These are phyloP conservation scores for Drosophila nigricruria DNA, from an alignment of 2,888 invertebrate genomes.

Conservation along the genomic window DNA sequence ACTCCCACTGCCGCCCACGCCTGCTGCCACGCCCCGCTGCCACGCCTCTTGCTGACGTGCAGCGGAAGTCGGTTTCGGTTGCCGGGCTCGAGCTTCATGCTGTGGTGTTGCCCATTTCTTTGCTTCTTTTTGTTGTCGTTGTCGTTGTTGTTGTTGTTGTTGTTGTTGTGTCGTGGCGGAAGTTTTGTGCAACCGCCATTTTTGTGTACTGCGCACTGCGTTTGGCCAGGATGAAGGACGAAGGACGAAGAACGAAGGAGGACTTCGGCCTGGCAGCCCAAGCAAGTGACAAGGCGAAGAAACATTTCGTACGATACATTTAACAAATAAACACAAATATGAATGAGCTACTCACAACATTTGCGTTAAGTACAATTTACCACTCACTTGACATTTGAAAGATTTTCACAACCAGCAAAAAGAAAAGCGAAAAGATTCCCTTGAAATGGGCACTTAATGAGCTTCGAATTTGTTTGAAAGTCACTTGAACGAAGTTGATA, in stretches of 20 bases:
- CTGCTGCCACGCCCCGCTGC: slow-evolving; percentile 2
- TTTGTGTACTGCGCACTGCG: slow-evolving; percentile 51
- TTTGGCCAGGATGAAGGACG: slow-evolving; percentile 18
- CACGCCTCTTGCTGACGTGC: slow-evolving; percentile 51
- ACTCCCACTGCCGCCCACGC: slow-evolving; percentile 2
- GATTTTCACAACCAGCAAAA: neutral
- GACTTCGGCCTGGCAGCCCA: slow-evolving; percentile 2
- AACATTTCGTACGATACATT: slow-evolving; percentile 38
- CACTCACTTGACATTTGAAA: slow-evolving; percentile 31
- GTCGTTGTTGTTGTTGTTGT: neutral
- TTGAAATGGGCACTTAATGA: slow-evolving; percentile 42
- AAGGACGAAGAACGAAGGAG: slow-evolving; percentile 2
- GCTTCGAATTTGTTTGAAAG: slow-evolving; percentile 16
- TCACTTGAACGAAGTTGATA: neutral
- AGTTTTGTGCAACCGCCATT: slow-evolving; percentile 70
- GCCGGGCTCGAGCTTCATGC: slow-evolving; percentile 13
- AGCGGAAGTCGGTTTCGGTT: slow-evolving; percentile 51
- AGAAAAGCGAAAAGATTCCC: neutral
- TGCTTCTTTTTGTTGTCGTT: slow-evolving; percentile 10
- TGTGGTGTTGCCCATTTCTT: slow-evolving; percentile 45
- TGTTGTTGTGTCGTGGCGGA: slow-evolving; percentile 50
- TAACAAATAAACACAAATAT: slow-evolving; percentile 55
- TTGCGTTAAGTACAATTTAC: slow-evolving; percentile 39
- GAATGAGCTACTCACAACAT: slow-evolving; percentile 35
- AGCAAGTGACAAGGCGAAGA: slow-evolving; percentile 23